Percentiles rank a stretch among this genome's conserved stretches.
These are phyloP conservation scores for Coendou prehensilis DNA, from an alignment of 2,797 vertebrate species.

Conservation along the genomic window DNA sequence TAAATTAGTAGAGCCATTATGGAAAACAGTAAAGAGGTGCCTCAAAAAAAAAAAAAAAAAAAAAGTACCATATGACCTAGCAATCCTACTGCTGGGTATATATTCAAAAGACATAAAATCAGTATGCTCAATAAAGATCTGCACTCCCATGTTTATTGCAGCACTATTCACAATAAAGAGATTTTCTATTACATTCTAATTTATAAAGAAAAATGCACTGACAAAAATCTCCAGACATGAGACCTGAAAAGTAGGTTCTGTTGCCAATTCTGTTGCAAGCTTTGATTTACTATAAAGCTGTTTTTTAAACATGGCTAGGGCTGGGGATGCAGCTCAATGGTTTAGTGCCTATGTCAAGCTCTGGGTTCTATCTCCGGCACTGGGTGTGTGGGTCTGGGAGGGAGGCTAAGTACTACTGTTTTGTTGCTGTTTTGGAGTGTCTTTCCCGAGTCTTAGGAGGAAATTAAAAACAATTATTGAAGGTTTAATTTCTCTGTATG, in stretches of 20 bases:
- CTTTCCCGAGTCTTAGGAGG: conserved; percentile 49
- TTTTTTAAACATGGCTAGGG: not conserved
- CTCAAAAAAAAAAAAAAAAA: not conserved
- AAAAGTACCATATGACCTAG: not conserved
- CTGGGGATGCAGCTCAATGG: not conserved
- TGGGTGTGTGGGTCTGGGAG: not conserved
- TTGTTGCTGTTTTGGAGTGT: conserved; percentile 25
- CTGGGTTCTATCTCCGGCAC: not conserved
- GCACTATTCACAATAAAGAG: not conserved
- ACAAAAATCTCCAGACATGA: conserved; percentile 36
- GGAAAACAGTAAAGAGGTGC: not conserved
- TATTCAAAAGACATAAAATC: not conserved
- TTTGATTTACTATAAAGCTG: not conserved
- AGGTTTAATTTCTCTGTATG: conserved; percentile 57
- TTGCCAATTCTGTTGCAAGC: conserved; percentile 33
- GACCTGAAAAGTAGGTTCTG: not conserved
- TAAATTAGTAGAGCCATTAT: not conserved
- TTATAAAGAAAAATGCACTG: conserved; percentile 34
- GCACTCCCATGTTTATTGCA: not conserved
- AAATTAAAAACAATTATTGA: not conserved
- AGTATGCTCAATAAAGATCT: not conserved
- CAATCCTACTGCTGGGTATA: not conserved
- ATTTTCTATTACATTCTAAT: conserved; percentile 51
- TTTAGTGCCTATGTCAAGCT: not conserved
- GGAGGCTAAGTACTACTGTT: conserved; percentile 18